Evolutionary conservation across 2,113 vertebrate genomes (phyloP).

Genomic region (Sebastes fasciatus): DNA sequence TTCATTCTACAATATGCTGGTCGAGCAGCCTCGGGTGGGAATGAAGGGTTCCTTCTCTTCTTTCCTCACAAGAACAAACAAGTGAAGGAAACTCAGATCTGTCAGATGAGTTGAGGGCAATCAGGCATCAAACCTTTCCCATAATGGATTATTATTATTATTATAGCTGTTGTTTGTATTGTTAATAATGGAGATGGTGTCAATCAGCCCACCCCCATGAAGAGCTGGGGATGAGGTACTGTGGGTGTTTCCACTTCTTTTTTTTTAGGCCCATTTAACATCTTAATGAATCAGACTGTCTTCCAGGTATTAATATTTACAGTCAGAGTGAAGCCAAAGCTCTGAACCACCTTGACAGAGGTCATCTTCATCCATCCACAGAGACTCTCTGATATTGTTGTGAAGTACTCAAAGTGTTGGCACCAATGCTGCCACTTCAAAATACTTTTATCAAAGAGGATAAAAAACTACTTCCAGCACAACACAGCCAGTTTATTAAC

Average conservation of each 20-base stretch:
- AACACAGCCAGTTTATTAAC: conserved; percentile 63
- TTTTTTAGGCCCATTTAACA: conserved; percentile 58
- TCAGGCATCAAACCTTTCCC: conserved; percentile 7
- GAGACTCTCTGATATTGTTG: conserved; percentile 64
- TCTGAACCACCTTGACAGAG: conserved; percentile 68
- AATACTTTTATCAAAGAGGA: conserved; percentile 76
- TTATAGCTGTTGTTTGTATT: conserved; percentile 4
- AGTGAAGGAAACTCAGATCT: conserved; percentile 40
- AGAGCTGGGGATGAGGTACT: conserved; percentile 65
- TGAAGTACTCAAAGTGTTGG: conserved; percentile 71
- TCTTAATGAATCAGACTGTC: conserved; percentile 40
- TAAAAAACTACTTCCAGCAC: conserved; percentile 68
- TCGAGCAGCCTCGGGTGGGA: conserved; percentile 38
- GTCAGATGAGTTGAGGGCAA: conserved; percentile 19
- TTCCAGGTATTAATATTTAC: conserved; percentile 68
- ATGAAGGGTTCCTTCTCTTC: conserved; percentile 34
- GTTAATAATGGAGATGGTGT: conserved; percentile 19
- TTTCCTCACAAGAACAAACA: conserved; percentile 34
- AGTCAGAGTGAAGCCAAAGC: conserved; percentile 64
- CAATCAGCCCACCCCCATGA: conserved; percentile 23
- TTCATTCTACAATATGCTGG: conserved; percentile 69
- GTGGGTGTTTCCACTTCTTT: conserved; percentile 40
- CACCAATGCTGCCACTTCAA: conserved; percentile 74
- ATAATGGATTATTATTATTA: background rate
- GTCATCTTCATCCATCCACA: conserved; percentile 73